Conservation (phyloP, 2,888 invertebrate genomes). For the Eupithecia pulchellata region DNA sequence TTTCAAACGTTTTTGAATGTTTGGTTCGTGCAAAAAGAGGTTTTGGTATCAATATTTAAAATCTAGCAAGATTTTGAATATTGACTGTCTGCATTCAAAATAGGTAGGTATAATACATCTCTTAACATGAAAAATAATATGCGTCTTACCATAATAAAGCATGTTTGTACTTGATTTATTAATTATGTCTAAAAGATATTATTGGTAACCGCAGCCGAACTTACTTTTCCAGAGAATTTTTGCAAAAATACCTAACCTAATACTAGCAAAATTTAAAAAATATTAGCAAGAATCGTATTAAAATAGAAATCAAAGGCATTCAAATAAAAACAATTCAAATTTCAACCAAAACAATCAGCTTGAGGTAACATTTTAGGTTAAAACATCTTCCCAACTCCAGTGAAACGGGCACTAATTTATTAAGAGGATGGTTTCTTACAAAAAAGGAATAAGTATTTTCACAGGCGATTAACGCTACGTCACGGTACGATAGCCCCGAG, state of each 20-base stretch:
- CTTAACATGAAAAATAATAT: not conserved
- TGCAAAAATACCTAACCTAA: not conserved
- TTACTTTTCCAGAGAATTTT: not conserved
- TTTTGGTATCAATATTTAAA: too few relatives aligned
- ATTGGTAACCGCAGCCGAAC: not conserved
- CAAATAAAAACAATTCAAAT: not conserved
- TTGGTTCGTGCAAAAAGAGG: not conserved
- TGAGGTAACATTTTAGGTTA: not conserved
- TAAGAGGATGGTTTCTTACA: constrained; percentile 32
- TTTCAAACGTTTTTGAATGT: not conserved
- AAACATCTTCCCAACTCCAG: constrained; percentile 19
- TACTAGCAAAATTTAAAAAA: not conserved
- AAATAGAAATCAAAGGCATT: not conserved
- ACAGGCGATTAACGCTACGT: constrained; percentile 48
- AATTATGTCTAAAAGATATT: not conserved
- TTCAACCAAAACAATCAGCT: constrained; percentile 1
- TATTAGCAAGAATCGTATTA: not conserved
- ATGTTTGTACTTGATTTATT: not conserved
- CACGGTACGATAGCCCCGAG: constrained; percentile 44
- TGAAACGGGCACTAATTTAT: constrained; percentile 28
- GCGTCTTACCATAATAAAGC: not conserved
- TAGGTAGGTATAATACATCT: not conserved
- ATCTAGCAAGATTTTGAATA: not conserved
- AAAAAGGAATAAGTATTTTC: constrained; percentile 36
- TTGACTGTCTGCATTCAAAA: not conserved